A percentile compares a stretch with the other conserved stretches of the same genome.
Evolutionary conservation across 2,797 vertebrate species (phyloP).

Genomic region (Rhabdophis nuchalis): DNA sequence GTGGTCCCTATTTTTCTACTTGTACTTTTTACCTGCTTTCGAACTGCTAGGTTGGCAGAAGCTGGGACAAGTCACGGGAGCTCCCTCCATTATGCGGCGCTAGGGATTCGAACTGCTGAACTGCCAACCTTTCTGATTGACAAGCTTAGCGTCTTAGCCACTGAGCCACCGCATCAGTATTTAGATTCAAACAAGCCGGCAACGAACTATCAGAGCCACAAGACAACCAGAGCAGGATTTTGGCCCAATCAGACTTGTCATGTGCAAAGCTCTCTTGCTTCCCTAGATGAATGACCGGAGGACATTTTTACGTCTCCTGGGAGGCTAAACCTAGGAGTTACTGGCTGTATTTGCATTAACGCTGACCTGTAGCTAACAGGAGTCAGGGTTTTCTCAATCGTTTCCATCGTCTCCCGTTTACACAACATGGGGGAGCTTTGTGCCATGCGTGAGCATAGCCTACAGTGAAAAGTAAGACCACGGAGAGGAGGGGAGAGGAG

Average conservation of each 20-base stretch:
- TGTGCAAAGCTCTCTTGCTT: neutral
- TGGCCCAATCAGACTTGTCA: neutral
- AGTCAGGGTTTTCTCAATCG: neutral
- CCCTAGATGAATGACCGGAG: neutral
- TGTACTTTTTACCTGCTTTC: no score
- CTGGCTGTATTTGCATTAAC: neutral
- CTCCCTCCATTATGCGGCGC: no score
- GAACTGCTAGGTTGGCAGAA: no score
- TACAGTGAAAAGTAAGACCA: neutral
- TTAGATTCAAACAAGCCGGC: neutral
- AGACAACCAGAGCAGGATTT: neutral
- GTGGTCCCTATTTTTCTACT: no score
- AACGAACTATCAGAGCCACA: neutral
- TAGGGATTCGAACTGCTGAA: no score
- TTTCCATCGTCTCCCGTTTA: neutral
- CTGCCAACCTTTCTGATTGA: no score
- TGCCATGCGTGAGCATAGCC: neutral
- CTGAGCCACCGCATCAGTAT: no score
- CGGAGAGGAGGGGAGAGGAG: no score
- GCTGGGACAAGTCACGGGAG: no score
- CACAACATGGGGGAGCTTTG: neutral
- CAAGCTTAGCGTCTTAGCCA: no score
- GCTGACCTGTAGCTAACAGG: neutral
- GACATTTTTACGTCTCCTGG: neutral
- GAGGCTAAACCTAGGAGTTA: neutral